phyloP scores from a whole-genome alignment of 2,888 invertebrate species.

The Bruchidius siliquastri region DNA sequence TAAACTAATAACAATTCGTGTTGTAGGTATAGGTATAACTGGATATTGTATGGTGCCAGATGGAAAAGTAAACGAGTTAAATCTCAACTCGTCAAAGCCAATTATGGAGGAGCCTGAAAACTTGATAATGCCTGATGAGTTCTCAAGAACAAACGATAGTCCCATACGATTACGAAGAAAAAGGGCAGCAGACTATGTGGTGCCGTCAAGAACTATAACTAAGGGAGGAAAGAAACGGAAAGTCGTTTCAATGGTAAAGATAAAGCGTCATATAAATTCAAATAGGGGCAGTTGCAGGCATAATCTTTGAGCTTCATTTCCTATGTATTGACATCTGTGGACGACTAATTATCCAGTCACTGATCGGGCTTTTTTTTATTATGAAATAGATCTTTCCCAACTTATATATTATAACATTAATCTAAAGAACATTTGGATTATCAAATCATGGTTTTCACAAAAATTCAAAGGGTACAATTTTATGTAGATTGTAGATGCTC shows the following conservation, averaged over 20 bases:
- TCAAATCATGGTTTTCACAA: too few relatives aligned
- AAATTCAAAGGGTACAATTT: too few relatives aligned
- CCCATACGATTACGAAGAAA: slow-evolving; percentile 48
- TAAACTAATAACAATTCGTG: too few relatives aligned
- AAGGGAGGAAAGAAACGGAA: slow-evolving; percentile 68
- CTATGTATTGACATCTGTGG: too few relatives aligned
- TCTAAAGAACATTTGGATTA: too few relatives aligned
- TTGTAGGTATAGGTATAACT: slow-evolving; percentile 15
- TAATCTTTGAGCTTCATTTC: not conserved
- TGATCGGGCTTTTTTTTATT: too few relatives aligned
- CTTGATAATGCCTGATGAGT: slow-evolving; percentile 42
- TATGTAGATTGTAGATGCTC: too few relatives aligned
- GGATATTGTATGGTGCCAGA: slow-evolving; percentile 49
- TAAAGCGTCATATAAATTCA: not conserved
- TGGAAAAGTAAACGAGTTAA: slow-evolving; percentile 30
- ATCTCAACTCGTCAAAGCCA: slow-evolving; percentile 42
- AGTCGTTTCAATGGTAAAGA: slow-evolving; percentile 69
- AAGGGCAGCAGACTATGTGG: slow-evolving; percentile 64
- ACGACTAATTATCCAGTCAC: too few relatives aligned
- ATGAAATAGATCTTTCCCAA: too few relatives aligned
- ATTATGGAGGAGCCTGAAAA: slow-evolving; percentile 51
- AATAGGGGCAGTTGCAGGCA: not conserved
- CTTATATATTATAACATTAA: too few relatives aligned
- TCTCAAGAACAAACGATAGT: slow-evolving; percentile 20
- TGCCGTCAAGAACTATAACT: slow-evolving; percentile 65